phyloP scores from a whole-genome alignment of 2,113 vertebrate species.

The Rallus limicola region DNA sequence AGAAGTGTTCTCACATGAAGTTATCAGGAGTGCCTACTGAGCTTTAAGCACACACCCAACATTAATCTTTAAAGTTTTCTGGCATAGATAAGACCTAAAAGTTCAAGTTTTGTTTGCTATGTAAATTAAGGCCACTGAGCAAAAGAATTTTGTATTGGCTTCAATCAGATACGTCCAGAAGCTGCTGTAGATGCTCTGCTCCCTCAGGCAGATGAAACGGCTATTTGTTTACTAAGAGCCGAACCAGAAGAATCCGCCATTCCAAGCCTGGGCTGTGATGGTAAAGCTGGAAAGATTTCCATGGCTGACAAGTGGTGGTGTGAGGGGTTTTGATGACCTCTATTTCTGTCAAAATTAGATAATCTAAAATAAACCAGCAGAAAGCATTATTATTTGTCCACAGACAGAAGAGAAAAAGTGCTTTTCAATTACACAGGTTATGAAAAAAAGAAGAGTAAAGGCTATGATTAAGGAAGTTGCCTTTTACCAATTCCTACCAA shows the following conservation, averaged over 20 bases:
- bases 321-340: background rate
- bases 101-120: background rate
- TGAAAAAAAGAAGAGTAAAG: background rate
- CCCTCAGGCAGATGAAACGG: background rate
- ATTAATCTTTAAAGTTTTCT: background rate
- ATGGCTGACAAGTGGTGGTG: background rate
- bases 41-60: background rate
- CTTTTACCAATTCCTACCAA: background rate
- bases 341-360: background rate
- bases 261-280: background rate
- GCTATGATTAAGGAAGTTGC: background rate
- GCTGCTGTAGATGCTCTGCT: background rate
- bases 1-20: background rate
- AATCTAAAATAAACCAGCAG: background rate
- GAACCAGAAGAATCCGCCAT: background rate
- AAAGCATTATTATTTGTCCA: background rate
- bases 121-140: background rate
- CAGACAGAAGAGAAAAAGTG: background rate
- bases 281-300: background rate
- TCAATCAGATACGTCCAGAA: background rate
- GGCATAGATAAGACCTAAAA: background rate
- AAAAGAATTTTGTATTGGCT: background rate
- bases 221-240: background rate
- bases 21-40: background rate
- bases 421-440: background rate